phyloP scores from a whole-genome alignment of 2,888 invertebrate genomes.

The Druceiella hillmani region DNA sequence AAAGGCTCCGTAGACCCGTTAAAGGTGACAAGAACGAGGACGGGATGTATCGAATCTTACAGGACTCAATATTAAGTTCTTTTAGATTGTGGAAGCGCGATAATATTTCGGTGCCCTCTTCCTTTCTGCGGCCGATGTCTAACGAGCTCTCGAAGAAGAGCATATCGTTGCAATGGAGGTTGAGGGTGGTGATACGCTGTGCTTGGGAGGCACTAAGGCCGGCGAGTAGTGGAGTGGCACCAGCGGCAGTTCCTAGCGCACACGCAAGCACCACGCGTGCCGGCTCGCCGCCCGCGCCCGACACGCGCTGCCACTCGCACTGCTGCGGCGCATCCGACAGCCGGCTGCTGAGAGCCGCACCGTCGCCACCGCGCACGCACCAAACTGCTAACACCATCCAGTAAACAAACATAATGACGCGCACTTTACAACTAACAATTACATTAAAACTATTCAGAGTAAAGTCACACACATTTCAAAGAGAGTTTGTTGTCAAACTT shows the following conservation, averaged over 20 bases:
- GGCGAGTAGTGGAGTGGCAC: conserved; percentile 58
- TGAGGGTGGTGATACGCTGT: conserved; percentile 62
- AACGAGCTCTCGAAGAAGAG: conserved; percentile 67
- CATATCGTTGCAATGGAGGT: conserved; percentile 66
- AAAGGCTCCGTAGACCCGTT: conserved; percentile 59
- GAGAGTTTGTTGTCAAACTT: too few species aligned
- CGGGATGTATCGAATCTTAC: conserved; percentile 71
- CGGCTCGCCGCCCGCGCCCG: conserved; percentile 49
- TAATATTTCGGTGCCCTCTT: conserved; percentile 52
- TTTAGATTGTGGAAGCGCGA: conserved; percentile 59
- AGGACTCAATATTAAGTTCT: conserved; percentile 66
- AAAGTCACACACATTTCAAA: too few species aligned
- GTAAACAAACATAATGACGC: conserved; percentile 41
- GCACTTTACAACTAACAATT: conserved; percentile 48
- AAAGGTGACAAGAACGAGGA: conserved; percentile 63
- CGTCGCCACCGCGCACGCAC: conserved; percentile 31
- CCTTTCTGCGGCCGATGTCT: conserved; percentile 51
- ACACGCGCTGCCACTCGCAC: conserved; percentile 64
- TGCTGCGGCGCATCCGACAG: conserved; percentile 63
- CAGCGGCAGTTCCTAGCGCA: conserved; percentile 60
- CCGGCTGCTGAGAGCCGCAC: conserved; percentile 46
- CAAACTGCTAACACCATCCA: too few species aligned
- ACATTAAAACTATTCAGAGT: conserved; percentile 44
- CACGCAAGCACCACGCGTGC: conserved; percentile 58
- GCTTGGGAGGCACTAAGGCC: conserved; percentile 59